A percentile compares a stretch with the other conserved stretches of the same genome.
phyloP scores from a whole-genome alignment of 2,113 vertebrate genomes.

The Coptodon rendalli region DNA sequence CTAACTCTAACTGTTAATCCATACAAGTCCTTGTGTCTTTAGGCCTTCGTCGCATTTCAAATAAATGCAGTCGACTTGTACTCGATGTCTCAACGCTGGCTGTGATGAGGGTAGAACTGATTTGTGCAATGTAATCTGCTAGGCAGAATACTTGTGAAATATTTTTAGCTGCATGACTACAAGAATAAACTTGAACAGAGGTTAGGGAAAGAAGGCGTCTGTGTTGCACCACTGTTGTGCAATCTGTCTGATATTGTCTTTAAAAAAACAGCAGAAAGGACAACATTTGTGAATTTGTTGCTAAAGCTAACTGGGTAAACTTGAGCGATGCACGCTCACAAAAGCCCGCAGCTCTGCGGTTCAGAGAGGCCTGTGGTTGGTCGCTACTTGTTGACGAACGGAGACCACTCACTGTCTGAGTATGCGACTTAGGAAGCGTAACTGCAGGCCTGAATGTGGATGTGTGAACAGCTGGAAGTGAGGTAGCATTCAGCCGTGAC shows the following conservation, averaged over 20 bases:
- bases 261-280: neutral
- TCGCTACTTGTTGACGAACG: neutral
- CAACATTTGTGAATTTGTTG: neutral
- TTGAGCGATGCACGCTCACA: neutral
- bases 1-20: neutral
- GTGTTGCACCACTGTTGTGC: neutral
- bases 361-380: neutral
- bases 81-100: neutral
- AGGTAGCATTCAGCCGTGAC: neutral
- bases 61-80: neutral
- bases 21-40: neutral
- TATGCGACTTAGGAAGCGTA: constrained; percentile 12
- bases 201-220: neutral
- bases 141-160: constrained; percentile 8
- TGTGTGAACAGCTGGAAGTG: constrained; percentile 24
- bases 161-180: constrained; percentile 1
- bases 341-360: neutral
- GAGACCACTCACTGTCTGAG: neutral
- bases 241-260: neutral
- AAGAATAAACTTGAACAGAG: constrained; percentile 29
- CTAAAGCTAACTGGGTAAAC: neutral
- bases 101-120: neutral
- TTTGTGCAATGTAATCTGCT: neutral
- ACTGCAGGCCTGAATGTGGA: neutral
- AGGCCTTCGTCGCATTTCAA: neutral